Base-by-base conservation (phyloP, 2,888 invertebrate species). In the Macaria notata region DNA sequence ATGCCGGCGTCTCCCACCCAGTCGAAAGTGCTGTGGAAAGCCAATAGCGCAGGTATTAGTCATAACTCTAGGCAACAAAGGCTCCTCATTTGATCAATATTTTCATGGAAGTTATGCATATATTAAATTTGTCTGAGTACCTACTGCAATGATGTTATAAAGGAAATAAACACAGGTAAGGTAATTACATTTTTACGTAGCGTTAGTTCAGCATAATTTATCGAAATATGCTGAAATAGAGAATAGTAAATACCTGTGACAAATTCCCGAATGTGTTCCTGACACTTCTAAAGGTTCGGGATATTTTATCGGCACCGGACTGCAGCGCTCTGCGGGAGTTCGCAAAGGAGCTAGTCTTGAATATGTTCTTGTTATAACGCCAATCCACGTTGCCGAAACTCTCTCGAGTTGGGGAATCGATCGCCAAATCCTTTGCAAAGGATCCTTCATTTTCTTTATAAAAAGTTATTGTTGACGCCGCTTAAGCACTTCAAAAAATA, bases 261-360 rank as follows among this genome's bases (percentile, higher is more conserved):
- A 95, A 85, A 58, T 93, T 93, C 9, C 94, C 95, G 62, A 95
- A 92, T 19, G 94, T 93, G 56, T 94, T 94, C 67, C 93, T 87
- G 30, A 95, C 93, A 62, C 91, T 93, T 59, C 93, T 93, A 68
- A 95, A 93, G 0, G 95, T 94, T 77, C 92, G 94, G 1, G 94
- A 92, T 61, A 95, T 91, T 77, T 94, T 94, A 64, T 95, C 94
- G 8, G 94, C 94, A 36, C 95, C 93, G 47, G 92, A 93, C 69
- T 94, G 92, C 48, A 95, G 81, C 45, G 92, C 94, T 71, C 93
- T 93, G 62, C 94, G 92, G 6, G 95, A 94, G 73, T 93, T 94
- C 39, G 93, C 93, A 43, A 94, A 88, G 6, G 90, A 85, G 66
- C 79, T 84, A 29, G 87, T 72, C 82, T 91, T 83, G 83, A 86